Evolutionary conservation across 2,113 vertebrate genomes (phyloP), one percentile per base, ranked within the genome.

Genomic region (Lampris incognitus): DNA sequence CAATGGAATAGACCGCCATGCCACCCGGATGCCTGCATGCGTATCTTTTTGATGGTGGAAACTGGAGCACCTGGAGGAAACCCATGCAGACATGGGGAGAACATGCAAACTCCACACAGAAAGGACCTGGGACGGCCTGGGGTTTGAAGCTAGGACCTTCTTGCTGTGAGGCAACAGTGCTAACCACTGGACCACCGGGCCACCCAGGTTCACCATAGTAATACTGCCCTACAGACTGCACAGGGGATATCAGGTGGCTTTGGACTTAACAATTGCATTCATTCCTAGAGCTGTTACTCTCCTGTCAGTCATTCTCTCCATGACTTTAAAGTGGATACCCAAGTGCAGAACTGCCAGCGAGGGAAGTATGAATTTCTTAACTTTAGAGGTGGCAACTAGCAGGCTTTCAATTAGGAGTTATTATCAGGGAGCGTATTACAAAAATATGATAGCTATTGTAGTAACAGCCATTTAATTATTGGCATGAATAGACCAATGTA

Each of bases 241-340:
- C 4, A 50, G 74, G 44, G 60, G 51, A 76, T 52, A 72, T 61
- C 49, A 64, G 49, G 46, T 70, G 48, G 44, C 48, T 62, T 39
- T 38, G 54, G 41, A 4, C 2, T 59, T 56, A 75, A 67, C 46
- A 48, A 56, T 72, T 42, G 2, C 4, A 58, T 11, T 49, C 44
- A 1, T 61, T 72, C 60, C 50, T 71, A 1, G 11, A 70, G 7
- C 48, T 13, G 49, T 78, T 68, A 40, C 41, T 52, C 36, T 9
- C 37, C 42, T 62, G 51, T 80, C 73, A 71, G 52, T 74, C 59
- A 66, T 10, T 9, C 48, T 80, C 11, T 41, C 37, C 41, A 9
- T 70, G 41, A 62, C 69, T 74, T 71, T 10, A 63, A 4, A 64
- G 49, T 40, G 64, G 11, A 67, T 58, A 73, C 58, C 7, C 46